Conservation (phyloP, 2,797 vertebrate genomes). For the Lophotriccus pileatus region DNA sequence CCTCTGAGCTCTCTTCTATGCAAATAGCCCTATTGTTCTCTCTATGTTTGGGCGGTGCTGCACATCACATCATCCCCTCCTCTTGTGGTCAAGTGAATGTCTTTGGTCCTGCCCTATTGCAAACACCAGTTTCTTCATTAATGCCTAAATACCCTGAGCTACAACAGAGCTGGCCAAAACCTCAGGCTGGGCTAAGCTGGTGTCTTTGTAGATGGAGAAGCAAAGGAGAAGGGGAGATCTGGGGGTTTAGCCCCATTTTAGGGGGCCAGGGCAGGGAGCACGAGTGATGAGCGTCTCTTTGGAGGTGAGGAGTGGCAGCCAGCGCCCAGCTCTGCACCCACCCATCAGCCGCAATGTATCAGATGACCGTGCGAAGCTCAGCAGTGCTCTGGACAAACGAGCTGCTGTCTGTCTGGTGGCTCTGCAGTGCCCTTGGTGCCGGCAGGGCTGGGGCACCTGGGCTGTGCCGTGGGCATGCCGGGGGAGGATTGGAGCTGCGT, state of each 20-base stretch:
- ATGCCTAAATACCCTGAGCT: background rate
- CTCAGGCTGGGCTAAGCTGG: background rate
- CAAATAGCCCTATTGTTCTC: slow-evolving; percentile 13
- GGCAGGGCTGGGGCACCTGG: accelerated
- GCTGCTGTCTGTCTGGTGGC: background rate
- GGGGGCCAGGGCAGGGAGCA: background rate
- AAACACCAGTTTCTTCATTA: background rate
- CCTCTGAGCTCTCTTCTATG: background rate
- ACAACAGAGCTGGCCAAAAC: background rate
- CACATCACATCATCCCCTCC: background rate
- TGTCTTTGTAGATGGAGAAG: background rate
- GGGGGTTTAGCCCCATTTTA: accelerated
- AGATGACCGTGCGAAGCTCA: background rate
- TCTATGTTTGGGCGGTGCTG: background rate
- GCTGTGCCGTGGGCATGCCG: background rate
- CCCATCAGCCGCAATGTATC: background rate
- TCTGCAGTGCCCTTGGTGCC: background rate
- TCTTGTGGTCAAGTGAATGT: background rate
- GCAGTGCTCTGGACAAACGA: accelerated
- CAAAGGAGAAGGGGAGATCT: background rate
- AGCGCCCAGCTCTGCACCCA: background rate
- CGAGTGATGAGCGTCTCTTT: accelerated
- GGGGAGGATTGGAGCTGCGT: accelerated
- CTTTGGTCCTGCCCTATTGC: background rate
- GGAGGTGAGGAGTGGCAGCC: background rate